Evolutionary conservation across 2,888 invertebrate species (phyloP).

Genomic region (Leucoptera coffeella): DNA sequence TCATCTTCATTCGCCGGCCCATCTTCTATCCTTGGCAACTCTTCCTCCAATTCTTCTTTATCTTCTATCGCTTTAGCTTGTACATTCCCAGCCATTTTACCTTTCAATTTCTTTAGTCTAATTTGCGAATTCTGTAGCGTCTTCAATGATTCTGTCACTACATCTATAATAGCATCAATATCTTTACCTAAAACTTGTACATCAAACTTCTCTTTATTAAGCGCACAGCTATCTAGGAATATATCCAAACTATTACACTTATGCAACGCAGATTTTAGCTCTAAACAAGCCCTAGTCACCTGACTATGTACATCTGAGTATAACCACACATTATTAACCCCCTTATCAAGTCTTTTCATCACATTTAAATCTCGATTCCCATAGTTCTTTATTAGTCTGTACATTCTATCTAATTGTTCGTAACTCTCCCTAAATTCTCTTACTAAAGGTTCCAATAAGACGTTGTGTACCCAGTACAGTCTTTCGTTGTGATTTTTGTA

Average conservation of each 20-base stretch:
- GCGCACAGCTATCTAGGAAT: constrained; percentile 34
- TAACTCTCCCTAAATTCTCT: constrained; percentile 21
- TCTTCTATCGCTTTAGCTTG: constrained; percentile 9
- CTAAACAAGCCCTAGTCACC: constrained; percentile 23
- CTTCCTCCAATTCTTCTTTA: constrained; percentile 9
- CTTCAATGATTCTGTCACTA: constrained; percentile 21
- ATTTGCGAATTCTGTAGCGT: constrained; percentile 29
- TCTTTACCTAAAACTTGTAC: constrained; percentile 25
- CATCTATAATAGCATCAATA: constrained; percentile 28
- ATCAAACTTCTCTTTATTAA: constrained; percentile 27
- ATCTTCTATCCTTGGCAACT: constrained; percentile 19
- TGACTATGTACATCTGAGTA: constrained; percentile 39
- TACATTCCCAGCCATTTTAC: constrained; percentile 12
- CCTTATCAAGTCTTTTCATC: constrained; percentile 18
- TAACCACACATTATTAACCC: constrained; percentile 24
- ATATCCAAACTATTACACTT: constrained; percentile 32
- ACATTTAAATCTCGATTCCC: constrained; percentile 15
- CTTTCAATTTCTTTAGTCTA: constrained; percentile 27
- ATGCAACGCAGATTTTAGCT: constrained; percentile 25
- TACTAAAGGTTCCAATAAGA: constrained; percentile 16
- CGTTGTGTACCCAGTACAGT: constrained; percentile 31
- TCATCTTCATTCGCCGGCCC: constrained; percentile 30
- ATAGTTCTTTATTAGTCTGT: constrained; percentile 30
- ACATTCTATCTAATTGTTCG: constrained; percentile 30
- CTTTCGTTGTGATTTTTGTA: constrained; percentile 40